phyloP scores from a whole-genome alignment of 1,140 invertebrate genomes.

The Polypedilum pembai region DNA sequence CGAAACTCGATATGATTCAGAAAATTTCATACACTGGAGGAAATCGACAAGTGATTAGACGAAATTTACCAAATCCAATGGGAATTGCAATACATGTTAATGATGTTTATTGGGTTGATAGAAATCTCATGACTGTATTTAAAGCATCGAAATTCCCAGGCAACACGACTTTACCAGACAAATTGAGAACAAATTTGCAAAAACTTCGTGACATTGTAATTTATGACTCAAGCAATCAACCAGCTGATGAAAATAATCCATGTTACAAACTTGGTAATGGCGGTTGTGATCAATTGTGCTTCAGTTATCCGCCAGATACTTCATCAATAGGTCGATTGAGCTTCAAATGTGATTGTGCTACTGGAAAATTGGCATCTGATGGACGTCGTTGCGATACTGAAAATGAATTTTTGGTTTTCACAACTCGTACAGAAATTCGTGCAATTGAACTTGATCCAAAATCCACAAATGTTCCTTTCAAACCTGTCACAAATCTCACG shows the following conservation, averaged over 20 bases:
- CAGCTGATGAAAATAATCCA: constrained; percentile 67
- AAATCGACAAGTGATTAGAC: constrained; percentile 71
- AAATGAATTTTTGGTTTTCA: constrained; percentile 84
- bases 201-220: constrained; percentile 84
- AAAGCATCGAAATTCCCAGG: constrained; percentile 71
- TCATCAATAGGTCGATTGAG: constrained; percentile 43
- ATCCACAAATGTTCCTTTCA: constrained; percentile 74
- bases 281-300: constrained; percentile 91
- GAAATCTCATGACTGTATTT: constrained; percentile 83
- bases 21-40: constrained; percentile 74
- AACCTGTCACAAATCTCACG: constrained; percentile 79
- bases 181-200: constrained; percentile 72
- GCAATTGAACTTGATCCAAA: constrained; percentile 76
- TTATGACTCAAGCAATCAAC: constrained; percentile 81
- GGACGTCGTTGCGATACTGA: constrained; percentile 68
- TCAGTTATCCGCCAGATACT: constrained; percentile 68
- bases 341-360: constrained; percentile 84
- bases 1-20: constrained; percentile 85
- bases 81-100: constrained; percentile 78
- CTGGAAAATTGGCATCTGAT: constrained; percentile 60
- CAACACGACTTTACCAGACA: constrained; percentile 57
- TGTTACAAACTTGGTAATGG: constrained; percentile 66
- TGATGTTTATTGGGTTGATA: constrained; percentile 93
- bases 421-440: constrained; percentile 84
- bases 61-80: constrained; percentile 90